phyloP scores from a whole-genome alignment of 2,113 vertebrate genomes.

The Podocnemis expansa region DNA sequence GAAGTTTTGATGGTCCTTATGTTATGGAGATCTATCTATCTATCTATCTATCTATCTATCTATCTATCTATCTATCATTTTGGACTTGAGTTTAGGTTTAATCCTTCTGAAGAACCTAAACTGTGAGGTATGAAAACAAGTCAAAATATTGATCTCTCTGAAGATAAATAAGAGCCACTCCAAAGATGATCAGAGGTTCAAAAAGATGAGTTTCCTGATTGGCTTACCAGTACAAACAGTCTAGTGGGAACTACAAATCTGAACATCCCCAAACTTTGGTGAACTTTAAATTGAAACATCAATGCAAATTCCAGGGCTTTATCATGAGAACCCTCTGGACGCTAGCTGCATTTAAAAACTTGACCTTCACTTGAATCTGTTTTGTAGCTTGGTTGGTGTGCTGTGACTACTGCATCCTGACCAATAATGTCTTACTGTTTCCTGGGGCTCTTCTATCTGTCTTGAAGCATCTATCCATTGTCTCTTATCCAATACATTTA shows the following conservation, averaged over 20 bases:
- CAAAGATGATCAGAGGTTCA: not conserved
- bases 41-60: too few relatives aligned
- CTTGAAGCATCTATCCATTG: not conserved
- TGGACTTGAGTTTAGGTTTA: not conserved
- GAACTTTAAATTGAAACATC: not conserved
- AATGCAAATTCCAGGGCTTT: not conserved
- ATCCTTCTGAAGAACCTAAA: not conserved
- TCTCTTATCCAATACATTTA: not conserved
- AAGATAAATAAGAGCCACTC: not conserved
- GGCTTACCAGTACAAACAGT: not conserved
- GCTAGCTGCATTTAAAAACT: not conserved
- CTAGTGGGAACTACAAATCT: not conserved
- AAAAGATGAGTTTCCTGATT: not conserved
- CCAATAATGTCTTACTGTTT: not conserved
- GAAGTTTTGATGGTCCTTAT: not conserved
- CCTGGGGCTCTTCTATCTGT: not conserved
- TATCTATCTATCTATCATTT: too few relatives aligned
- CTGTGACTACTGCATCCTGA: not conserved
- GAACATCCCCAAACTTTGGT: not conserved
- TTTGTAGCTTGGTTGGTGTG: not conserved
- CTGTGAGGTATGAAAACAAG: not conserved
- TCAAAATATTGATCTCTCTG: not conserved
- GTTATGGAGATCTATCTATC: not conserved
- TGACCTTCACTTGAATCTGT: not conserved
- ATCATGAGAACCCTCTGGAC: not conserved